These are phyloP conservation scores for Hypotaenidia okinawae DNA, from an alignment of 2,797 vertebrate genomes.

Conservation along the genomic window DNA sequence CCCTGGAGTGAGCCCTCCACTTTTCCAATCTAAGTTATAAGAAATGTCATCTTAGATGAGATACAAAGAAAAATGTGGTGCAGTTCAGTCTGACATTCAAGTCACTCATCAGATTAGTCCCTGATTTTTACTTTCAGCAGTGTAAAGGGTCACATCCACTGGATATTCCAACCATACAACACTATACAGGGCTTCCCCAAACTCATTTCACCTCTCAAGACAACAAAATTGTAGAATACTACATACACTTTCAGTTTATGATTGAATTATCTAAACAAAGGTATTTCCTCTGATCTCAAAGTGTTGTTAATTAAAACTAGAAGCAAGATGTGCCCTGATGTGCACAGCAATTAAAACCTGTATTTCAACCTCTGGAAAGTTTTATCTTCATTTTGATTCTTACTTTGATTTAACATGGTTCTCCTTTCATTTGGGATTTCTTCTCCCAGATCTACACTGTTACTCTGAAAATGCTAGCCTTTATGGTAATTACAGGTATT, in stretches of 20 bases:
- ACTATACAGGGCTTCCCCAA: not conserved
- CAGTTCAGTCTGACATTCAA: not conserved
- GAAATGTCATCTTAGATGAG: not conserved
- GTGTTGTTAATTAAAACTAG: not conserved
- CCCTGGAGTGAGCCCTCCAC: not conserved
- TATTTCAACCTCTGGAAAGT: not conserved
- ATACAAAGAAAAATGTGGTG: not conserved
- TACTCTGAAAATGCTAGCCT: not conserved
- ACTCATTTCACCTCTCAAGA: not conserved
- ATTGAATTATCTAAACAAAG: not conserved
- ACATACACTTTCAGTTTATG: not conserved
- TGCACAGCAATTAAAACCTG: not conserved
- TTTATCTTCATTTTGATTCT: not conserved
- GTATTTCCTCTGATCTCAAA: not conserved
- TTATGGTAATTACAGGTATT: not conserved
- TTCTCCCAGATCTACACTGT: not conserved
- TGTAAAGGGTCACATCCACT: not conserved
- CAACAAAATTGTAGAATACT: not conserved
- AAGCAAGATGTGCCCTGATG: not conserved
- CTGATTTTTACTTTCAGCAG: too few relatives aligned
- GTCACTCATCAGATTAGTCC: not conserved
- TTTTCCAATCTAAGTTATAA: not conserved
- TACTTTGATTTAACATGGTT: not conserved
- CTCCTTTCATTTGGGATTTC: not conserved
- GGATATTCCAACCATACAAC: not conserved